A percentile compares a stretch with the other conserved stretches of the same genome.
phyloP scores from a whole-genome alignment of 2,797 vertebrate species.

The Etheostoma nigrum region DNA sequence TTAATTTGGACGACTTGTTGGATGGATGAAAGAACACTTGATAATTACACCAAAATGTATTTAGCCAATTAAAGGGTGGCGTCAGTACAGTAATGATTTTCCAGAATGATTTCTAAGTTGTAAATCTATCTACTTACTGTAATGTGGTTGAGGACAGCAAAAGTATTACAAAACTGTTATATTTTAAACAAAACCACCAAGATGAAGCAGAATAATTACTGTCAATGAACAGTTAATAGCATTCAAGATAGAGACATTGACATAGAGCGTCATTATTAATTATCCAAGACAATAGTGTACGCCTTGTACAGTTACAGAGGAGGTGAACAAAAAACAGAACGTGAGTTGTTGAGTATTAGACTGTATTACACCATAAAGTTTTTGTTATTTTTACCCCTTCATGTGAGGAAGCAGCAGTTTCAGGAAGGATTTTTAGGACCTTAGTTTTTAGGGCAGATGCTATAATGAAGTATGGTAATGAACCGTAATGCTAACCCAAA shows the following conservation, averaged over 20 bases:
- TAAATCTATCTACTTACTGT: slow-evolving; percentile 6
- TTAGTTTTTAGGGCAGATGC: no score
- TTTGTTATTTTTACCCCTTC: neutral
- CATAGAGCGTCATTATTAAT: neutral
- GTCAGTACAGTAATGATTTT: neutral
- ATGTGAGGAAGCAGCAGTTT: no score
- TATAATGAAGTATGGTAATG: no score
- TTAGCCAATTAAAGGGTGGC: neutral
- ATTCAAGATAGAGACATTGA: neutral
- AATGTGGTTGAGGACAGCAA: slow-evolving; percentile 5
- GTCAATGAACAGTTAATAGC: neutral
- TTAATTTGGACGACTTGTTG: neutral
- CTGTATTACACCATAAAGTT: neutral
- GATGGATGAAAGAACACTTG: neutral
- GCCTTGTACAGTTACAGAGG: neutral
- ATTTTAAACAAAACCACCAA: slow-evolving; percentile 5
- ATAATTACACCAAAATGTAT: slow-evolving; percentile 12
- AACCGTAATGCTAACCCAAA: no score
- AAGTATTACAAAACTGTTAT: neutral
- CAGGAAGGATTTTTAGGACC: no score
- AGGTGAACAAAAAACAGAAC: neutral
- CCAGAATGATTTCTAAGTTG: neutral
- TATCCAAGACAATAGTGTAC: neutral
- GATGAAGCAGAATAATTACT: slow-evolving; percentile 5
- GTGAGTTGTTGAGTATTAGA: neutral